A percentile compares a stretch with the other conserved stretches of the same genome.
Conservation (phyloP, 2,888 invertebrate species). For the Branchellion lobata region DNA sequence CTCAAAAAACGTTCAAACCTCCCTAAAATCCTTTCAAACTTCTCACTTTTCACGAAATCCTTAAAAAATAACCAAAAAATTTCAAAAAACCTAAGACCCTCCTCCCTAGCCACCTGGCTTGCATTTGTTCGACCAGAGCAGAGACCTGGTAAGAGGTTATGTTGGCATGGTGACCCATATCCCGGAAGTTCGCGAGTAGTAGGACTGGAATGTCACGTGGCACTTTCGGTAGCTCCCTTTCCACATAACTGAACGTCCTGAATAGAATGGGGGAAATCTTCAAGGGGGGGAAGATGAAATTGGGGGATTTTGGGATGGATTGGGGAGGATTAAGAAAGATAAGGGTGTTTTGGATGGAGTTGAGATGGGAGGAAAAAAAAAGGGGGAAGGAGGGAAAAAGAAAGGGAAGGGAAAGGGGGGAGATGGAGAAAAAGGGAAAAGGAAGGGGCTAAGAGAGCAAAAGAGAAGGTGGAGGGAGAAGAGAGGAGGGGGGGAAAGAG, state of each 20-base stretch:
- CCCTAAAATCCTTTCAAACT: neutral
- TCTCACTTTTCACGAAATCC: neutral
- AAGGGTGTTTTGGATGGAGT: neutral
- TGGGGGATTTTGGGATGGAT: neutral
- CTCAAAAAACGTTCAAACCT: neutral
- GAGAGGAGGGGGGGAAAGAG: too few species aligned
- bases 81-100: too few species aligned
- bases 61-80: neutral
- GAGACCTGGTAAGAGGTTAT: conserved; percentile 74
- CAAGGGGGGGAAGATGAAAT: neutral
- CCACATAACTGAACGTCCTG: conserved; percentile 91
- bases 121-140: conserved; percentile 70
- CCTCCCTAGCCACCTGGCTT: conserved; percentile 64
- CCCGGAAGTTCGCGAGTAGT: conserved; percentile 88
- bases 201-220: conserved; percentile 73
- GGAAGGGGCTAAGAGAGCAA: too few species aligned
- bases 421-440: too few species aligned
- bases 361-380: too few species aligned
- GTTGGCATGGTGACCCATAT: conserved; percentile 92
- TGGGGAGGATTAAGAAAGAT: neutral
- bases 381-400: too few species aligned
- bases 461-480: too few species aligned
- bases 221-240: conserved; percentile 79
- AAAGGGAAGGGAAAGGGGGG: too few species aligned
- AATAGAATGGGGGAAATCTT: conserved; percentile 46